A percentile compares a stretch with the other conserved stretches of the same genome.
phyloP scores from a whole-genome alignment of 2,113 vertebrate genomes.

The Lasiurus borealis region DNA sequence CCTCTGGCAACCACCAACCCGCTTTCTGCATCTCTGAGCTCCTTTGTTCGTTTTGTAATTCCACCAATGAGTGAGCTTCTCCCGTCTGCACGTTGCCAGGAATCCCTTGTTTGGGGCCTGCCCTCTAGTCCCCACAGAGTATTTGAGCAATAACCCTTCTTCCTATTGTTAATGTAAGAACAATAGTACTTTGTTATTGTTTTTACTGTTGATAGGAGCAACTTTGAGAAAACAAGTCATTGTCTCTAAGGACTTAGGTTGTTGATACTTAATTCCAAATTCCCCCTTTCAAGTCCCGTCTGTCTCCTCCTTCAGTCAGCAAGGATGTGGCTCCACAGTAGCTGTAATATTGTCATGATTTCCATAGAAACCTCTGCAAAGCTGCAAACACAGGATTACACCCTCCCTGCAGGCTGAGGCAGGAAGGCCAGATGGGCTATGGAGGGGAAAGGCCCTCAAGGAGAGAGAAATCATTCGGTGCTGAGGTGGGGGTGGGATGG shows the following conservation, averaged over 20 bases:
- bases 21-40: not conserved
- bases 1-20: not conserved
- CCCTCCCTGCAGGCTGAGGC: slow-evolving; percentile 76
- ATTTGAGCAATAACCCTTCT: slow-evolving; percentile 32
- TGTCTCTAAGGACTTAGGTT: slow-evolving; percentile 71
- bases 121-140: not conserved
- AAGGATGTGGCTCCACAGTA: slow-evolving; percentile 34
- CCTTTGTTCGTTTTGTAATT: not conserved
- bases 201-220: slow-evolving; percentile 57
- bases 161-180: not conserved
- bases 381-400: slow-evolving; percentile 79
- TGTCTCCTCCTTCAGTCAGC: slow-evolving; percentile 40
- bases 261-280: slow-evolving; percentile 70
- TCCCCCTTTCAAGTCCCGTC: slow-evolving; percentile 58
- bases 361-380: slow-evolving; percentile 84
- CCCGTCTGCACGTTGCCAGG: not conserved
- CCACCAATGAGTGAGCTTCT: not conserved
- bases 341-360: slow-evolving; percentile 80
- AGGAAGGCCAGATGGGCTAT: slow-evolving; percentile 76
- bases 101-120: not conserved
- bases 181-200: slow-evolving; percentile 57
- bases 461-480: slow-evolving; percentile 76
- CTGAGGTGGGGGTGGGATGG: not conserved
- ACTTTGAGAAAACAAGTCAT: not conserved
- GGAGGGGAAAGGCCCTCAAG: slow-evolving; percentile 38